Evolutionary conservation across 2,113 vertebrate species (phyloP), one percentile per base, ranked within the genome.

Genomic region (Gulo gulo): DNA sequence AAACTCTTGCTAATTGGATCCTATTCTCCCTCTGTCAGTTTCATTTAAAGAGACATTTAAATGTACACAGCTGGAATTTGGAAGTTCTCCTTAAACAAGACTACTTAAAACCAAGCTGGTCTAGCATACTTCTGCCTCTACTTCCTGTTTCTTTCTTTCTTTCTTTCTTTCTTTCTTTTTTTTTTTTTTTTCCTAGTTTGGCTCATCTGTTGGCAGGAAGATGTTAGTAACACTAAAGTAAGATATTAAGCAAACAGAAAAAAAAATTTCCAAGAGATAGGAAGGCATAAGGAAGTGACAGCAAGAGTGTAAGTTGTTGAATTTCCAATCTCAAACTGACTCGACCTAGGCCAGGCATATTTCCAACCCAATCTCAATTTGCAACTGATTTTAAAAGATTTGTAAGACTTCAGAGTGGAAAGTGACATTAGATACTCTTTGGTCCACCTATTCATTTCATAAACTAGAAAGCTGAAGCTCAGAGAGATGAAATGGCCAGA

Each of bases 1-100:
- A 97, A 97, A 95, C 47, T 94, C 94, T 88, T 91, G 67, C 55
- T 98, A 98, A 97, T 96, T 98, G 94, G 88, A 96, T 92, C 57
- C 78, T 88, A 91, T 96, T 65, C 89, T 65, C 97, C 88, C 85
- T 88, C 94, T 97, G 87, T 85, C 96, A 97, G 50, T 94, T 98
- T 97, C 97, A 93, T 95, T 98, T 98, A 98, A 98, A 84, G 95
- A 97, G 97, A 97, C 95, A 85, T 94, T 89, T 93, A 95, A 98
- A 88, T 42, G 78, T 36, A 94, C 88, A 91, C 91, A 95, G 61
- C 84, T 98, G 97, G 91, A 97, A 97, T 95, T 97, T 95, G 96
- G 92, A 95, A 91, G 63, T 91, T 98, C 50, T 97, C 92, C 97
- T 98, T 97, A 97, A 98, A 98, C 36, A 95, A 94, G 93, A 24